A percentile compares a stretch with the other conserved stretches of the same genome.
These are phyloP conservation scores for Pedetes capensis DNA, from an alignment of 2,113 vertebrate species.

Conservation along the genomic window DNA sequence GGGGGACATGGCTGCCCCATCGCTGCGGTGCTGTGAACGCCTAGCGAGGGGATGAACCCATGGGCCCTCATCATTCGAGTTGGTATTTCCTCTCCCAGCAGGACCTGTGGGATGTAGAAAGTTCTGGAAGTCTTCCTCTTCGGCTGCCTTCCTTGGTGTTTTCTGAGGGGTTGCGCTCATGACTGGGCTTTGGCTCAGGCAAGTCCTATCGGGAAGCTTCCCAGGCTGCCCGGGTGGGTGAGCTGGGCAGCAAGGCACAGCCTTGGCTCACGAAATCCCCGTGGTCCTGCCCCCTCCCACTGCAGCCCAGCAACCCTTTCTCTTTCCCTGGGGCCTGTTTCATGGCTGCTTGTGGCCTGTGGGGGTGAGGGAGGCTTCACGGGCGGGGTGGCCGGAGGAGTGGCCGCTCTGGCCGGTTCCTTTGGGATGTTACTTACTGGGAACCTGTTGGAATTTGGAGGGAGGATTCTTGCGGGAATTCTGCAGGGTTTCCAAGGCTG, in stretches of 20 bases:
- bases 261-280: background rate
- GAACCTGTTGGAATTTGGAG: too few species aligned
- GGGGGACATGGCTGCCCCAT: rapidly evolving
- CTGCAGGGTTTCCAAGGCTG: background rate
- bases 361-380: rapidly evolving
- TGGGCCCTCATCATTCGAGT: rapidly evolving
- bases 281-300: background rate
- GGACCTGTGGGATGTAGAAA: background rate
- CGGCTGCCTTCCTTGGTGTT: slow-evolving; percentile 71
- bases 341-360: background rate
- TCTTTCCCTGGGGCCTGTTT: background rate
- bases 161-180: slow-evolving; percentile 64
- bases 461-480: background rate
- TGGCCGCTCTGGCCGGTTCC: rapidly evolving
- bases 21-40: rapidly evolving
- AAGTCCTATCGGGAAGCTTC: slow-evolving; percentile 23
- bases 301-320: background rate
- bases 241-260: background rate
- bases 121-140: slow-evolving; percentile 43
- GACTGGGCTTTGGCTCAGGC: slow-evolving; percentile 59
- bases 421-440: background rate
- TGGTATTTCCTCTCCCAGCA: background rate
- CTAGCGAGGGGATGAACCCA: rapidly evolving
- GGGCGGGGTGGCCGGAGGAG: background rate
- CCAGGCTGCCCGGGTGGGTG: background rate